These are phyloP conservation scores for Sorex araneus DNA, from an alignment of 2,113 vertebrate species.

Conservation along the genomic window DNA sequence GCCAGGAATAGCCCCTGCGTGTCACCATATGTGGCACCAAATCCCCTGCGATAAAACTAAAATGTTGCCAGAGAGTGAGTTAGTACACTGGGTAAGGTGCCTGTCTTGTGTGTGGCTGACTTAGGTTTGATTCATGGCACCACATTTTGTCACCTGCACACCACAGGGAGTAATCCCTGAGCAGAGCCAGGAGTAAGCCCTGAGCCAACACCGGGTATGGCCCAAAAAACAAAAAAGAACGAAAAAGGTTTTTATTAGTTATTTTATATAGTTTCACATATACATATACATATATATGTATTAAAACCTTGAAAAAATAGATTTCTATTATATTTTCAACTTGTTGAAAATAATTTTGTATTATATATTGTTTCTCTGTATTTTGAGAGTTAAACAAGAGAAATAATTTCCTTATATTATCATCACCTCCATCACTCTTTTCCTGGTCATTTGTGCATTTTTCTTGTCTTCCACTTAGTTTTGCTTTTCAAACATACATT, in stretches of 20 bases:
- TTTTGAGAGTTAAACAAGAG: slow-evolving; percentile 75
- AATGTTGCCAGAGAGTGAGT: no score
- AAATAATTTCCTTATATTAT: slow-evolving; percentile 82
- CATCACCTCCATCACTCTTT: slow-evolving; percentile 80
- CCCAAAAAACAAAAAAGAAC: no score
- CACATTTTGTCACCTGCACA: no score
- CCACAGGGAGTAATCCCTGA: no score
- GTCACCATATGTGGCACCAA: no score
- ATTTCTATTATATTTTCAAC: slow-evolving; percentile 57
- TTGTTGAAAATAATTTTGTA: slow-evolving; percentile 69
- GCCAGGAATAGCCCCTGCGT: no score
- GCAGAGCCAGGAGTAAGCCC: no score
- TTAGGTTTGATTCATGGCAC: no score
- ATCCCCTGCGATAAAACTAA: no score
- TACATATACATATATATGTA: neutral
- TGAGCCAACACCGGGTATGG: no score
- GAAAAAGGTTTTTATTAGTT: neutral
- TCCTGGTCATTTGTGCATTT: slow-evolving; percentile 55
- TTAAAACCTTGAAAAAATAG: slow-evolving; percentile 52
- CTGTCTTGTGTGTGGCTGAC: no score
- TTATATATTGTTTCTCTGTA: slow-evolving; percentile 68
- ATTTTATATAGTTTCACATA: slow-evolving; percentile 41
- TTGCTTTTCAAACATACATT: slow-evolving; percentile 87
- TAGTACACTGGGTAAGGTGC: no score
- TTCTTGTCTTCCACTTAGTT: slow-evolving; percentile 83